Evolutionary conservation across 2,888 invertebrate species (phyloP).

Genomic region (Synergus gifuensis): DNA sequence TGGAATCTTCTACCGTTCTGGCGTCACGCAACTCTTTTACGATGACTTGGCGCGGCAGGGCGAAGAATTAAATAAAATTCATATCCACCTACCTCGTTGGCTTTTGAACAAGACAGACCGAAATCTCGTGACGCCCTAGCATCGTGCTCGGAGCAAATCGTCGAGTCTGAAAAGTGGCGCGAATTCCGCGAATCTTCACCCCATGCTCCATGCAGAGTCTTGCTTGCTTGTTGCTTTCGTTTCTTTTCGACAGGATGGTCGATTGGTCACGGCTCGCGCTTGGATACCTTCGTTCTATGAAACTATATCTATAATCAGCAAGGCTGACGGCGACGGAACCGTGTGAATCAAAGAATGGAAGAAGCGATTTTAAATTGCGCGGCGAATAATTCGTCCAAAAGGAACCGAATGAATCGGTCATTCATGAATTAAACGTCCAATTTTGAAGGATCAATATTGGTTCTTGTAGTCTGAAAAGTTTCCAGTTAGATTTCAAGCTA

Average conservation of each 20-base stretch:
- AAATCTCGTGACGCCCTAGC: constrained; percentile 55
- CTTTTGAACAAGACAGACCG: constrained; percentile 57
- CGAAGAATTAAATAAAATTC: constrained; percentile 41
- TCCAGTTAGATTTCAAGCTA: no score
- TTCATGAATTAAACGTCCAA: neutral
- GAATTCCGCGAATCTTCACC: constrained; percentile 53
- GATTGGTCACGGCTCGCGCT: constrained; percentile 52
- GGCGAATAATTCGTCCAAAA: neutral
- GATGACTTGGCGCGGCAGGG: constrained; percentile 42
- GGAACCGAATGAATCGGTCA: neutral
- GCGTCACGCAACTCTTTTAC: constrained; percentile 55
- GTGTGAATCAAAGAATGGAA: constrained; percentile 34
- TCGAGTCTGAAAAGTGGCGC: constrained; percentile 50
- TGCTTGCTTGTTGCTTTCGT: constrained; percentile 43
- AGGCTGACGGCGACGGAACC: constrained; percentile 42
- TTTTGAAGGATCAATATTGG: neutral
- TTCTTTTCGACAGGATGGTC: constrained; percentile 45
- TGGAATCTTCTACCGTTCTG: constrained; percentile 43
- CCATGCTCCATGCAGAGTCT: constrained; percentile 41
- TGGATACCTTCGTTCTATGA: constrained; percentile 48
- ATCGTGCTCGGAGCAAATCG: constrained; percentile 49
- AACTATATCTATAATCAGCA: constrained; percentile 55
- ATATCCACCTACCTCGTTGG: constrained; percentile 54
- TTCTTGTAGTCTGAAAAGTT: neutral
- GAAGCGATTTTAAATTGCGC: constrained; percentile 43